Percentiles rank a stretch among this genome's conserved stretches.
These are phyloP conservation scores for Cylas formicarius DNA, from an alignment of 1,140 invertebrate genomes.

Conservation along the genomic window DNA sequence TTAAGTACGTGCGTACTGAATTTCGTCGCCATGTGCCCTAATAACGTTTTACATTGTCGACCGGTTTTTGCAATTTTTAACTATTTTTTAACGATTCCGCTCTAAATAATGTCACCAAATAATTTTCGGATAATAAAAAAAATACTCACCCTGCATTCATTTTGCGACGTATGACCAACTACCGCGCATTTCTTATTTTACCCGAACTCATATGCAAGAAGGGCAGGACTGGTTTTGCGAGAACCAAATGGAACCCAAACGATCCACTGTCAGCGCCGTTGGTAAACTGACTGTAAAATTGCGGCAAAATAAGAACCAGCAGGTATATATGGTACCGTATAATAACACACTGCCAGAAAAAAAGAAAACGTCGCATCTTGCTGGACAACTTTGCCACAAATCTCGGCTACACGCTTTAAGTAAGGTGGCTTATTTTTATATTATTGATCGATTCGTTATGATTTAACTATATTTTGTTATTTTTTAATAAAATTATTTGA, in stretches of 20 bases:
- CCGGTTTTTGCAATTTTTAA: neutral
- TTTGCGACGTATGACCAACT: constrained; percentile 4
- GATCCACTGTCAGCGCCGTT: constrained; percentile 9
- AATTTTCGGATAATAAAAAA: constrained; percentile 1
- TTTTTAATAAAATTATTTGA: too few species aligned
- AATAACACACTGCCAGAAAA: constrained; percentile 17
- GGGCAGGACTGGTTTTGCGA: neutral
- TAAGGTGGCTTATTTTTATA: too few species aligned
- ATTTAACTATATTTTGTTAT: too few species aligned
- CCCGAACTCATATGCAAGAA: constrained; percentile 3
- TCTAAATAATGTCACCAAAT: neutral
- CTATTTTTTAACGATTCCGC: neutral
- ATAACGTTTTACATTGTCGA: too few species aligned
- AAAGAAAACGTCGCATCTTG: constrained; percentile 17
- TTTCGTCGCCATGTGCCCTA: too few species aligned
- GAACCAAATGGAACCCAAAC: constrained; percentile 3
- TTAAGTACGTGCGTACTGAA: too few species aligned
- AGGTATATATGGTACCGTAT: constrained; percentile 20
- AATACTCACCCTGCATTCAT: constrained; percentile 14
- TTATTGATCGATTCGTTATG: too few species aligned
- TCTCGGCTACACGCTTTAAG: too few species aligned
- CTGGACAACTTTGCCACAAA: too few species aligned
- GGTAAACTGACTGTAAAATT: constrained; percentile 20
- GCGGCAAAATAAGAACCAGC: constrained; percentile 14
- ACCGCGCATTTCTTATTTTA: too few species aligned